Percentiles rank a stretch among this genome's conserved stretches.
These are phyloP conservation scores for Diabrotica balteata DNA, from an alignment of 2,888 invertebrate species.

Conservation along the genomic window DNA sequence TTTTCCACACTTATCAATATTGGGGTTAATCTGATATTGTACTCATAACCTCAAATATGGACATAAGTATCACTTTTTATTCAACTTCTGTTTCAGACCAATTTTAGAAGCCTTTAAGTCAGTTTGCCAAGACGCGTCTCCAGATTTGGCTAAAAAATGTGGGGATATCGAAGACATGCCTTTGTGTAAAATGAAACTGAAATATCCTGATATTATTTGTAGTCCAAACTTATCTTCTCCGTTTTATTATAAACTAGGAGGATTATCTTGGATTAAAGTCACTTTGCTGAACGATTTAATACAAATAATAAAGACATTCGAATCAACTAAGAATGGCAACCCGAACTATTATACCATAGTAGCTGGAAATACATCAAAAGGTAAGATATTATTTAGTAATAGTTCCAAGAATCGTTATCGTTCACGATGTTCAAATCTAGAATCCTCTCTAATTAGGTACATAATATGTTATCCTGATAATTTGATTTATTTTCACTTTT, in stretches of 20 bases:
- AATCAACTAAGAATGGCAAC: constrained; percentile 29
- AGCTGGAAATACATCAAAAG: constrained; percentile 79
- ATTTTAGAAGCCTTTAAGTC: constrained; percentile 71
- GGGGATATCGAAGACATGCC: constrained; percentile 58
- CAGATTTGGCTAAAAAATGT: constrained; percentile 49
- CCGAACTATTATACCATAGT: constrained; percentile 65
- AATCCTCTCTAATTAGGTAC: no score
- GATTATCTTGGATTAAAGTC: constrained; percentile 67
- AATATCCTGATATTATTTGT: constrained; percentile 57
- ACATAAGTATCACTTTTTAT: no score
- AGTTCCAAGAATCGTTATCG: no score
- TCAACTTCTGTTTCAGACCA: constrained; percentile 56
- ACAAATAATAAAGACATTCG: constrained; percentile 61
- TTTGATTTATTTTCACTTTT: no score
- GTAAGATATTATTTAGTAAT: constrained; percentile 56
- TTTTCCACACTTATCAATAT: no score
- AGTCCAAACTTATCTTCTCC: constrained; percentile 39
- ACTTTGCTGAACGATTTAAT: constrained; percentile 65
- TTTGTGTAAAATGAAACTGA: constrained; percentile 43
- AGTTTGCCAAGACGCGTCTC: constrained; percentile 62
- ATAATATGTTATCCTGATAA: no score
- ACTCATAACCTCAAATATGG: no score
- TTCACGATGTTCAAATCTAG: no score
- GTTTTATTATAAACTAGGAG: constrained; percentile 55
- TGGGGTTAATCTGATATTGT: no score